Base-by-base conservation (phyloP, 2,113 vertebrate genomes). In the Forbesichthys papilliferus region DNA sequence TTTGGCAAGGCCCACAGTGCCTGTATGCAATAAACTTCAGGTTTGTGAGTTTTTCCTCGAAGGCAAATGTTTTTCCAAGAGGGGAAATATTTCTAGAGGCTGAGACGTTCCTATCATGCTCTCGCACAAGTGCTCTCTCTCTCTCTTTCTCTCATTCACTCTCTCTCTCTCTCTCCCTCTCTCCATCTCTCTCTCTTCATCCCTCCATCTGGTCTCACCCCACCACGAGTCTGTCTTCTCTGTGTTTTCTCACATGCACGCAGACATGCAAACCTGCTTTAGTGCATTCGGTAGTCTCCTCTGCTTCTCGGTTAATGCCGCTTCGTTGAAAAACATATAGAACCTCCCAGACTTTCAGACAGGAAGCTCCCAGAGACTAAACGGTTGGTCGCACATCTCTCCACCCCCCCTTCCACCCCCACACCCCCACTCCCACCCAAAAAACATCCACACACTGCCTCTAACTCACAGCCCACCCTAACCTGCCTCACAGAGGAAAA, bases 281-380 rank as follows among this genome's bases (percentile, higher is more conserved):
- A 55, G 78, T 84, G 82, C 85, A 78, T 88, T 89, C 85, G 83
- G 85, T 75, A 76, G 69, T 85, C 73, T 84, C 47, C 79, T 66
- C 84, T 91, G 93, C 92, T 86, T 83, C 57, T 87, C 88, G 90
- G 91, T 93, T 92, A 93, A 91, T 85, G 89, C 87, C 78, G 78
- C 84, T 89, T 90, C 90, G 92, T 92, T 94, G 91, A 94, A 85
- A 92, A 93, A 92, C 91, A 88, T 78, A 56, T 75, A 81, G 87
- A 84, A 74, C 65, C 75, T 85, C 13, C 56, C 13, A 9, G 34
- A 42, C 82, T 89, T 84, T 83, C 77, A 86, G 84, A 87, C 84
- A 91, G 86, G 84, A 93, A 92, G 91, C 90, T 84, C 91, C 93
- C 86, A 91, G 89, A 83, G 72, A 56, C 61, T 12, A 69, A 69